phyloP scores from a whole-genome alignment of 2,113 vertebrate species.

The Cavia aperea region DNA sequence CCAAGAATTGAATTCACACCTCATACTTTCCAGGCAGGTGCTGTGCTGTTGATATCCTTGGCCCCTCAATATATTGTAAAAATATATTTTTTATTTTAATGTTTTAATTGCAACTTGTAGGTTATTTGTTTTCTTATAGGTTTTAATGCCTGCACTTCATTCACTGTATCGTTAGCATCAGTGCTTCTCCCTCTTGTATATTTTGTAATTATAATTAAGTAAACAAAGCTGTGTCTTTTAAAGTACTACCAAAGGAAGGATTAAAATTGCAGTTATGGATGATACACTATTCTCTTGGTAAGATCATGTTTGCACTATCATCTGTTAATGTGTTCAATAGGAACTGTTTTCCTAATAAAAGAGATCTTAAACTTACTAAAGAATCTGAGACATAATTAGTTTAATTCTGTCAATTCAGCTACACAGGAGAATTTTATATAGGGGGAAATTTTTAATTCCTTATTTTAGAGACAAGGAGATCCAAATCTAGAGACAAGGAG shows the following conservation, averaged over 20 bases:
- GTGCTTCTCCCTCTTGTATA: slow-evolving; percentile 53
- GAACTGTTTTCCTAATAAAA: slow-evolving; percentile 69
- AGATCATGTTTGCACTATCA: slow-evolving; percentile 73
- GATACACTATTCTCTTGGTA: slow-evolving; percentile 71
- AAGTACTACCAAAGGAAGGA: slow-evolving; percentile 65
- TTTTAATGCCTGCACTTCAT: slow-evolving; percentile 55
- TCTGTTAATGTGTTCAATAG: slow-evolving; percentile 79
- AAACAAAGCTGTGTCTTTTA: slow-evolving; percentile 50
- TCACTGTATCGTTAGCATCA: slow-evolving; percentile 49
- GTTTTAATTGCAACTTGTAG: slow-evolving; percentile 11
- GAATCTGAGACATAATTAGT: slow-evolving; percentile 57
- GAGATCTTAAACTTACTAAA: slow-evolving; percentile 61
- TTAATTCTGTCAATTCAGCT: slow-evolving; percentile 60
- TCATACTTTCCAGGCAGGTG: too few relatives aligned
- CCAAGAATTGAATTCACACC: too few relatives aligned
- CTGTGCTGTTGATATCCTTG: too few relatives aligned
- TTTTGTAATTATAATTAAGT: slow-evolving; percentile 47
- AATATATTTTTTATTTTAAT: too few relatives aligned
- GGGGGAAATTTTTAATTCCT: not conserved
- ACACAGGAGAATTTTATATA: not conserved
- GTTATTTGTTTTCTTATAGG: slow-evolving; percentile 57
- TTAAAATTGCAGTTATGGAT: slow-evolving; percentile 67
- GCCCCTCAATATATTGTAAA: too few relatives aligned
- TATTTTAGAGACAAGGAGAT: not conserved
- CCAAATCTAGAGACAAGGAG: not conserved